Evolutionary conservation across 2,888 invertebrate species (phyloP), one percentile per base, ranked within the genome.

Genomic region (Eupithecia insigniata): DNA sequence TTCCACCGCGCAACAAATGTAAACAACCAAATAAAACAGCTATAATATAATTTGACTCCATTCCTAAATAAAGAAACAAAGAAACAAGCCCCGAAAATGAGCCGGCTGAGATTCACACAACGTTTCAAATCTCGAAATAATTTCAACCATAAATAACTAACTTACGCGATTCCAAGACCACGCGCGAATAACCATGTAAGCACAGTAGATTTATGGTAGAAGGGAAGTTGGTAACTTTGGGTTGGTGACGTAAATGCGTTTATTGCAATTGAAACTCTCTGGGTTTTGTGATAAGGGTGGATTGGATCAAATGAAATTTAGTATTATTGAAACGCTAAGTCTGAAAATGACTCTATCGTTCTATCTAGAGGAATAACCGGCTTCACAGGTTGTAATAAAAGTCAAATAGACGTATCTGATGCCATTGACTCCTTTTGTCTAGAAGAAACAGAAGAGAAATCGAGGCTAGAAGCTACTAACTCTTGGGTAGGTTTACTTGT

Each of bases 111-210:
- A 55, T 64, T 34, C 64, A 34, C 64, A 64, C 36, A 64, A 68
- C 68, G 66, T 71, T 62, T 69, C 43, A 66, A 66, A 62, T 51
- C 68, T 62, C 55, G 55, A 34, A 66, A 71, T 74, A 74, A 69
- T 74, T 74, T 74, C 26, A 32, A 22, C 70, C 43, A 74, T 74
- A 71, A 71, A 74, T 74, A 71, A 74, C 71, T 34, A 74, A 71
- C 69, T 74, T 69, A 71, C 62, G 64, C 74, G 71, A 71, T 71
- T 74, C n/a, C 46, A 28, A 55, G 51, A 71, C 71, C 71, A 74
- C 69, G 71, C 69, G 66, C 66, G 66, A 66, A 30, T 66, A 71
- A 74, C 62, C 74, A 66, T 55, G 66, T 71, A 66, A 67, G 72
- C 66, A 71, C 66, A 43, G 46, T 36, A 22, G 36, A 64, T 64